phyloP scores from a whole-genome alignment of 2,797 vertebrate genomes.

The Siniperca scherzeri region DNA sequence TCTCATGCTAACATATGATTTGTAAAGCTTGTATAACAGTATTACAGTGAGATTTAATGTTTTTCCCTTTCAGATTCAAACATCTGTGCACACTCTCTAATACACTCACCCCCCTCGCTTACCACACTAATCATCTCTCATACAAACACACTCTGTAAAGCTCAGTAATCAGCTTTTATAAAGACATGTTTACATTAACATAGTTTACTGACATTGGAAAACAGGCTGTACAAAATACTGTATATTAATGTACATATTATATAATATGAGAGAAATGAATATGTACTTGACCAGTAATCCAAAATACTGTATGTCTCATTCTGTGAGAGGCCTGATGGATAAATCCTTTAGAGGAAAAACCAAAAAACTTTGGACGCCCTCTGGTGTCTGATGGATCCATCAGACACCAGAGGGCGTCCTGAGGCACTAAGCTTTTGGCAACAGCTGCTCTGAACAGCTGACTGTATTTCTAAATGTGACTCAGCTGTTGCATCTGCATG shows the following conservation, averaged over 20 bases:
- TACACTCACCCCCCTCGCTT: too few species aligned
- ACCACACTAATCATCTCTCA: neutral
- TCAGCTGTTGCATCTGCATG: neutral
- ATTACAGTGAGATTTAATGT: conserved; percentile 9
- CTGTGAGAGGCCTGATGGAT: conserved; percentile 2
- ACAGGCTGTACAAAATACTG: neutral
- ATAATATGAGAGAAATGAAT: neutral
- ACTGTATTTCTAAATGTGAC: neutral
- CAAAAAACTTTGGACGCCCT: conserved; percentile 14
- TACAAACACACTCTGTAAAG: neutral
- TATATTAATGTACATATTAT: neutral
- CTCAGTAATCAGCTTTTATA: conserved; percentile 32
- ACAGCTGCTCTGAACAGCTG: conserved; percentile 15
- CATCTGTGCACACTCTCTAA: conserved; percentile 15
- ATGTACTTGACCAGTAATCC: neutral
- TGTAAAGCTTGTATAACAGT: conserved; percentile 34
- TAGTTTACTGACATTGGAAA: neutral
- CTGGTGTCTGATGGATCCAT: conserved; percentile 38
- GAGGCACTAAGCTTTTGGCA: neutral
- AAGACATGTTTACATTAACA: conserved; percentile 7
- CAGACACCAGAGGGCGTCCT: too few species aligned
- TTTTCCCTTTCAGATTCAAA: conserved; percentile 9
- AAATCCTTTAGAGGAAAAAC: neutral
- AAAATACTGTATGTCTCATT: neutral
- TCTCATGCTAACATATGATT: conserved; percentile 7